Percentiles rank a stretch among this genome's conserved stretches.
Evolutionary conservation across 2,888 invertebrate species (phyloP).

Genomic region (Andrena flavipes): DNA sequence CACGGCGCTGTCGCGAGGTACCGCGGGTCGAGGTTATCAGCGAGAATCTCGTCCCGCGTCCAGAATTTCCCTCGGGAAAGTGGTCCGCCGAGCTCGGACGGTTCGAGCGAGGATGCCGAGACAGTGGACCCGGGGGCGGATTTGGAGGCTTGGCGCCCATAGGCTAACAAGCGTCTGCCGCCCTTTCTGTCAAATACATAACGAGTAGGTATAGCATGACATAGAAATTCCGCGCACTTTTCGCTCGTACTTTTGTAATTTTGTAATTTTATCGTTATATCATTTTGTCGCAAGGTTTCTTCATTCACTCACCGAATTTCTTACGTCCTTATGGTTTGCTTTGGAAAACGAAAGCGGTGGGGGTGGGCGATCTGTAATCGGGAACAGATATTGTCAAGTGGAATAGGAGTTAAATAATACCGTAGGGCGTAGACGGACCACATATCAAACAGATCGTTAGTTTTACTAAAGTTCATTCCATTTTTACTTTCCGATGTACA

Average conservation of each 20-base stretch:
- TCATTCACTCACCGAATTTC: not conserved
- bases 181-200: constrained; percentile 1
- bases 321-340: not conserved
- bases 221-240: not conserved
- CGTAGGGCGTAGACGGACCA: not conserved
- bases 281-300: not conserved
- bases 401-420: not conserved
- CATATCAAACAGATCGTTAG: not conserved
- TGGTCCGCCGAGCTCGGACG: too few relatives aligned
- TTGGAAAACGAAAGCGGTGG: too few relatives aligned
- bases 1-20: constrained; percentile 79
- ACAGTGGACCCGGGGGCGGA: too few relatives aligned
- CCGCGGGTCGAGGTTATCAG: constrained; percentile 3
- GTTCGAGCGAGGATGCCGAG: too few relatives aligned
- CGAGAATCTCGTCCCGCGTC: not conserved
- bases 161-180: too few relatives aligned
- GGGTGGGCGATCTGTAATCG: not conserved
- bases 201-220: not conserved
- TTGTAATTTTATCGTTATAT: not conserved
- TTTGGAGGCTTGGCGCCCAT: too few relatives aligned
- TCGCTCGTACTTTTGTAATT: not conserved
- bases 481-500: not conserved
- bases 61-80: too few relatives aligned
- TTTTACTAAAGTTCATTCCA: not conserved
- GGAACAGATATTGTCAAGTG: not conserved